Evolutionary conservation across 2,888 invertebrate species (phyloP), one percentile per base, ranked within the genome.

Genomic region (Acleris holmiana): DNA sequence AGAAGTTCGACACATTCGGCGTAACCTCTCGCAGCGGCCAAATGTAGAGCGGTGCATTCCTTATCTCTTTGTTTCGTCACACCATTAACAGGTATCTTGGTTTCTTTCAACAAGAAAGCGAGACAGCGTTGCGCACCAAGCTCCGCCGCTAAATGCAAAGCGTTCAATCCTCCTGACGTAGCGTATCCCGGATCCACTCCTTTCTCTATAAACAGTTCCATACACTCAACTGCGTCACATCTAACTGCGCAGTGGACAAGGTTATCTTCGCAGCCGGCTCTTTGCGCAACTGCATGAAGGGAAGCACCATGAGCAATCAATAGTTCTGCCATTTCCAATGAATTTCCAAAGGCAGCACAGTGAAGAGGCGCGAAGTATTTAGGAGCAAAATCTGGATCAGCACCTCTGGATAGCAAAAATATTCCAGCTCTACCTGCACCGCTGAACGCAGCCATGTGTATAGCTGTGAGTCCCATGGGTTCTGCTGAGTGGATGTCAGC

Each of bases 311-410:
- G 94, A 47, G 95, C 94, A 49, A 98, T 93, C 25, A 98, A 93
- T 70, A 97, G 91, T 81, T 95, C 95, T 13, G 96, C 96, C 0
- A 96, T 96, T 77, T 96, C 95, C 6, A 95, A 93, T 29, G 97
- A 95, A 76, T 98, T 97, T 4, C 98, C 97, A 85, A 98, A 97
- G 0, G 98, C 97, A 2, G 98, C 97, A 79, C 97, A 97, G 80
- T 98, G 98, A 58, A 98, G 91, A 0, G 98, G 97, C 29, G 96
- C 95, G 76, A 96, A 96, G 70, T 95, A 94, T 83, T 95, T 95
- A 44, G 94, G 94, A 23, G 94, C 93, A 47, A 94, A 93, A 82
- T 96, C 95, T 0, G 96, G 93, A 74, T 95, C 95, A 63, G 95
- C 94, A 0, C 95, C 96, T 69, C 95, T 94, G 4, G 94, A 89